phyloP scores from a whole-genome alignment of 2,888 invertebrate species.

The Acanthosepion pharaonis region DNA sequence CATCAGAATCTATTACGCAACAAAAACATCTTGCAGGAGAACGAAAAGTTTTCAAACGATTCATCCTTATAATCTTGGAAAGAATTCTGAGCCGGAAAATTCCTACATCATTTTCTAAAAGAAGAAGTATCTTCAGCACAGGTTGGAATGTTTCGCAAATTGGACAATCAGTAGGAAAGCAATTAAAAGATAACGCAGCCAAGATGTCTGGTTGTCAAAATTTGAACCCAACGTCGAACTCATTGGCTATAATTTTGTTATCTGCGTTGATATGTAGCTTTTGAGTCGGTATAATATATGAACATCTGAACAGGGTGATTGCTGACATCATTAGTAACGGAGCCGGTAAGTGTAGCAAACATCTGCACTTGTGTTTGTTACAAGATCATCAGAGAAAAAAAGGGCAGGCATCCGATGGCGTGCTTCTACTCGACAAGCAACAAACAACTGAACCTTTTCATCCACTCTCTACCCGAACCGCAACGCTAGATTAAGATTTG shows the following conservation, averaged over 20 bases:
- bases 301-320: not conserved
- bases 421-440: not conserved
- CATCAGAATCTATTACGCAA: no score
- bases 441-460: not conserved
- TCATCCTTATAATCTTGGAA: no score
- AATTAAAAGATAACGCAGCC: not conserved
- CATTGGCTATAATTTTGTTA: not conserved
- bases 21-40: no score
- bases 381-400: not conserved
- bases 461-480: not conserved
- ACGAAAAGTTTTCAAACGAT: no score
- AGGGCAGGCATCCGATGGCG: not conserved
- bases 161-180: not conserved
- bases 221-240: not conserved
- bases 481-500: not conserved
- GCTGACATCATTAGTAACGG: slow-evolving; percentile 12
- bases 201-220: not conserved
- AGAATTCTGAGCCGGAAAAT: no score
- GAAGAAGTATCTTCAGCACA: not conserved
- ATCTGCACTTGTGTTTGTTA: not conserved
- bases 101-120: no score
- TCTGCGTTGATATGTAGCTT: not conserved
- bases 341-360: not conserved
- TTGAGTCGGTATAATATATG: not conserved
- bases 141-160: not conserved